phyloP scores from a whole-genome alignment of 2,113 vertebrate genomes.

The Dipodomys spectabilis region DNA sequence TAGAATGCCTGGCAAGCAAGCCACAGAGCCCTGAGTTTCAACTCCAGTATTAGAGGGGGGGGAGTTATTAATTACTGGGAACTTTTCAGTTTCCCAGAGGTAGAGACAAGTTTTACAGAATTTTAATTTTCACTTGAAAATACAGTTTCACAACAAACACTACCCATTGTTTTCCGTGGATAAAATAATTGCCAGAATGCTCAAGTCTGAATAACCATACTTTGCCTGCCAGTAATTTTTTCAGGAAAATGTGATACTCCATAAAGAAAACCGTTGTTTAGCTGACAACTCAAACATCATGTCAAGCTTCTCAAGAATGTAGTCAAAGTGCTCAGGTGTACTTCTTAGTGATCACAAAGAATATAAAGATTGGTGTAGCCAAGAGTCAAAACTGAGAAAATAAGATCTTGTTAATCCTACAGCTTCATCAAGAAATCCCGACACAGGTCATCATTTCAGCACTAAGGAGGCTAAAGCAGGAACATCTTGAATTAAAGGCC shows the following conservation, averaged over 20 bases:
- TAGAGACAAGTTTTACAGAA: slow-evolving; percentile 21
- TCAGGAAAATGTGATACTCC: background rate
- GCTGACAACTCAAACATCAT: background rate
- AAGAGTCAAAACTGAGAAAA: background rate
- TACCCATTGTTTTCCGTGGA: background rate
- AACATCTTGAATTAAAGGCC: background rate
- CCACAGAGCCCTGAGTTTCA: too few species aligned
- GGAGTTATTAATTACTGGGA: slow-evolving; percentile 9
- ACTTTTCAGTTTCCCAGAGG: background rate
- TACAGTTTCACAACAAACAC: background rate
- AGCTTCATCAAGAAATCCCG: background rate
- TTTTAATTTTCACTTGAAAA: slow-evolving; percentile 41
- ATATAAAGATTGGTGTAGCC: background rate
- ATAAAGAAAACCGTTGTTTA: background rate
- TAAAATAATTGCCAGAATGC: background rate
- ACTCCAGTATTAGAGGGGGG: background rate
- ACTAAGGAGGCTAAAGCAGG: background rate
- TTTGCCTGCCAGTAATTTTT: background rate
- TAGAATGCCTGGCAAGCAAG: too few species aligned
- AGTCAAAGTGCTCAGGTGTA: background rate
- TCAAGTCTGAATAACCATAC: background rate
- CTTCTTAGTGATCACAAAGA: background rate
- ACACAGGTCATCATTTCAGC: background rate
- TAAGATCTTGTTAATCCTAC: background rate
- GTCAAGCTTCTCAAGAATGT: background rate